Percentiles rank a stretch among this genome's conserved stretches.
These are phyloP conservation scores for Pyralis farinalis DNA, from an alignment of 2,888 invertebrate species.

Conservation along the genomic window DNA sequence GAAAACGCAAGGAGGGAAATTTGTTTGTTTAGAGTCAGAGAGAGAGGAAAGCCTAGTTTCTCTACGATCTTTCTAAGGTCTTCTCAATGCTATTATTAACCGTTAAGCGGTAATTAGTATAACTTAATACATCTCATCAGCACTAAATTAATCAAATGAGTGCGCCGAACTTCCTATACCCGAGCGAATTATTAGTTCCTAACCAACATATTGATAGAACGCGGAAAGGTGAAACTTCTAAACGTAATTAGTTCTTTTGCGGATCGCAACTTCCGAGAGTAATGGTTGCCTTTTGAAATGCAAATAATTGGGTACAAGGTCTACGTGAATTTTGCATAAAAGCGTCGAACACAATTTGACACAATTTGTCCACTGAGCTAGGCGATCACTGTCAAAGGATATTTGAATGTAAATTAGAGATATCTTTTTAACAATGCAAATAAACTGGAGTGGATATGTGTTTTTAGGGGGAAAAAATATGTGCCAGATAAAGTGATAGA, in stretches of 20 bases:
- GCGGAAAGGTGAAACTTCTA: slow-evolving; percentile 32
- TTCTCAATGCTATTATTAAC: slow-evolving; percentile 5
- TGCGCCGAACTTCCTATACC: slow-evolving; percentile 1
- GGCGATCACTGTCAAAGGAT: slow-evolving; percentile 15
- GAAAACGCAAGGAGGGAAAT: not conserved
- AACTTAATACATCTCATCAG: slow-evolving; percentile 7
- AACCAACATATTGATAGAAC: slow-evolving; percentile 19
- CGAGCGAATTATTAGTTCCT: slow-evolving; percentile 20
- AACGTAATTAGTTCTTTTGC: slow-evolving; percentile 46
- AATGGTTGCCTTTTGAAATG: slow-evolving; percentile 43
- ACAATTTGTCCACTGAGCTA: slow-evolving; percentile 22
- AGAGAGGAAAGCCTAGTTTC: not conserved
- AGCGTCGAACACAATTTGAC: slow-evolving; percentile 21
- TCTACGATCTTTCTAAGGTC: not conserved
- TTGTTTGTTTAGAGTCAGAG: slow-evolving; percentile 3
- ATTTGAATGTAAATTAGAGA: slow-evolving; percentile 10
- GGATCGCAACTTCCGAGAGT: slow-evolving; percentile 32
- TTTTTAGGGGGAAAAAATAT: too few species aligned
- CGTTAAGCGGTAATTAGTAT: slow-evolving; percentile 5
- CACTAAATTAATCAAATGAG: slow-evolving; percentile 8
- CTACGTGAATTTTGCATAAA: slow-evolving; percentile 24
- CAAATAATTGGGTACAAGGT: slow-evolving; percentile 36
- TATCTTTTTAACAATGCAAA: too few species aligned
- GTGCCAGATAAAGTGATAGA: too few species aligned
- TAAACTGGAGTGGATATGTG: too few species aligned